phyloP scores from a whole-genome alignment of 2,113 vertebrate species.

The Nasalis larvatus region DNA sequence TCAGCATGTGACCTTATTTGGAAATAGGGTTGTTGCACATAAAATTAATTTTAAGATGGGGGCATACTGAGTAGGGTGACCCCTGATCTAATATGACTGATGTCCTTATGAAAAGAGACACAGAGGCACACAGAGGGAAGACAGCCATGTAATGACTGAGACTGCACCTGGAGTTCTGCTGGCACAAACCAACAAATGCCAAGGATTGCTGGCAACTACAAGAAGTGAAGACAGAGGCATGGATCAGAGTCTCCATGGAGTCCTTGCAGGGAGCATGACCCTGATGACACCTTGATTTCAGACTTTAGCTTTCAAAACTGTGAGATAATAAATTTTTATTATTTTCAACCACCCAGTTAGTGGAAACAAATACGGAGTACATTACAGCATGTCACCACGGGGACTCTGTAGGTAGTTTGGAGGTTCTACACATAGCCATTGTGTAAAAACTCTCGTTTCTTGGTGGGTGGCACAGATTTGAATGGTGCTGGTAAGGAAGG shows the following conservation, averaged over 20 bases:
- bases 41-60: not conserved
- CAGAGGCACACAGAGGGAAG: not conserved
- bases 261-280: not conserved
- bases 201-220: not conserved
- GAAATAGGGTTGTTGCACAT: not conserved
- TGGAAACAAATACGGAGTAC: not conserved
- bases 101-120: not conserved
- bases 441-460: not conserved
- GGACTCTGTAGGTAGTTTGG: not conserved
- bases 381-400: accelerated
- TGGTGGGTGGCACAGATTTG: not conserved
- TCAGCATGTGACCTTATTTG: not conserved
- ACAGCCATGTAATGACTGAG: not conserved
- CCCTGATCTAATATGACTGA: not conserved
- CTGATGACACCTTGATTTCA: not conserved
- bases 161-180: not conserved
- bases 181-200: not conserved
- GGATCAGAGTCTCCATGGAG: not conserved
- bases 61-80: not conserved
- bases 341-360: not conserved
- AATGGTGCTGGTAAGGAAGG: not conserved
- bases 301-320: not conserved
- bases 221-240: not conserved
- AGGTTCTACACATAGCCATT: not conserved
- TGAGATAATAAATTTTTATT: not conserved